Base-by-base conservation (phyloP, 2,797 vertebrate genomes). In the Chaunax sp. region DNA sequence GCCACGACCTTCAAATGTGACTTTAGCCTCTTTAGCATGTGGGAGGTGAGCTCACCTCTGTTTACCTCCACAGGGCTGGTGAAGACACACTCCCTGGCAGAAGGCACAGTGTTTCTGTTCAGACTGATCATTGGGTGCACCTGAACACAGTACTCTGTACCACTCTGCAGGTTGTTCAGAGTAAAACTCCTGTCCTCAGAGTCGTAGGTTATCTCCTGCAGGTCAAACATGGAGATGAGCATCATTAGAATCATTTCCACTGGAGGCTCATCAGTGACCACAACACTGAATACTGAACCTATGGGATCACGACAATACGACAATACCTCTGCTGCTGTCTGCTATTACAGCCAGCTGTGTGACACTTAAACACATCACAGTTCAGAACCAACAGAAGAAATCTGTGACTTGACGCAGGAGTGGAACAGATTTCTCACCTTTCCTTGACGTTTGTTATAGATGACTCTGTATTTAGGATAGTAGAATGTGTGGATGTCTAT, bases 141-240 rank as follows among this genome's bases (percentile, higher is more conserved):
- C 20, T 28, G 22, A 1, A 94, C 40, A 33, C 92, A 94, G 78
- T 92, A 93, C 56, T 90, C 26, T 0, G 18, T 12, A 0, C 72
- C 80, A 0, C 0, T 15, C 44, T 84, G 19, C 1, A 94, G 28
- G 22, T 89, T 64, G 0, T 0, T 0, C 0, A 94, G 18, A 1
- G 20, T 61, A 0, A 35, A 43, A 16, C 0, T 81, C 28, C 2
- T 43, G 0, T 44, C 0, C 0, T 0, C 5, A 1, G 0, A 8
- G 0, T 58, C 3, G 23, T 15, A 20, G 2, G 9, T 0, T 2
- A 0, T 0, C 0, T 0, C 0, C 90, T 88, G 71, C 26, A 37
- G 8, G 22, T 38, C 11, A 56, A 55, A 74, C 6, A n/a, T n/a
- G 16, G 10, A 49, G 0, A 56, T 45, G 69, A 18, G 19, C 1